phyloP scores from a whole-genome alignment of 64 coral and sea anemone genomes.

The Hydrozoanthus tunicans region DNA sequence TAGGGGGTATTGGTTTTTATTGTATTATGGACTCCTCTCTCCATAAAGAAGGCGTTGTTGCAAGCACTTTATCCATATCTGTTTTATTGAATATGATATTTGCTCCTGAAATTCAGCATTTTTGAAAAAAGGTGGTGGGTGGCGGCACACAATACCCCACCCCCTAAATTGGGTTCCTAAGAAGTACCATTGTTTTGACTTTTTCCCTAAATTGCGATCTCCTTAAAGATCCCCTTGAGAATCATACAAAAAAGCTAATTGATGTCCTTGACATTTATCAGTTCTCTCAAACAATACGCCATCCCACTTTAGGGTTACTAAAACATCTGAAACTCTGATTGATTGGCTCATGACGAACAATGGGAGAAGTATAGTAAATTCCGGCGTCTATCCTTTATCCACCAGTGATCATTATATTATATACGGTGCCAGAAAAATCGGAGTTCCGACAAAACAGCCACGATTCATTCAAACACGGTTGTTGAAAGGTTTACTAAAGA shows the following conservation, averaged over 20 bases:
- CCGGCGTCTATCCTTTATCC: slow-evolving; percentile 1
- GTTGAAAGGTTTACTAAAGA: background rate
- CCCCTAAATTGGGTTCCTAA: too few species aligned
- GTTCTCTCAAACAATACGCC: slow-evolving; percentile 4
- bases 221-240: background rate
- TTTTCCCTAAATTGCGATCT: too few species aligned
- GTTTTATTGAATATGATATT: too few species aligned
- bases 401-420: slow-evolving; percentile 18
- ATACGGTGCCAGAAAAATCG: slow-evolving; percentile 2
- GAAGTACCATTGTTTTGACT: too few species aligned
- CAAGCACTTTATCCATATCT: too few species aligned
- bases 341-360: slow-evolving; percentile 23
- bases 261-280: slow-evolving; percentile 23
- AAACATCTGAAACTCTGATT: slow-evolving; percentile 2
- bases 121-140: too few species aligned
- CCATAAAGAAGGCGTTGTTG: too few species aligned
- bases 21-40: too few species aligned
- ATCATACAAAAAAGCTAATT: slow-evolving; percentile 26
- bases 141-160: too few species aligned
- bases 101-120: too few species aligned
- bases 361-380: background rate
- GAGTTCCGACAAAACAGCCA: background rate
- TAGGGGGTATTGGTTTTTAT: too few species aligned
- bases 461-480: slow-evolving; percentile 36
- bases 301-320: slow-evolving; percentile 21